These are phyloP conservation scores for Drosophila phalerata DNA, from an alignment of 2,888 invertebrate species.

Conservation along the genomic window DNA sequence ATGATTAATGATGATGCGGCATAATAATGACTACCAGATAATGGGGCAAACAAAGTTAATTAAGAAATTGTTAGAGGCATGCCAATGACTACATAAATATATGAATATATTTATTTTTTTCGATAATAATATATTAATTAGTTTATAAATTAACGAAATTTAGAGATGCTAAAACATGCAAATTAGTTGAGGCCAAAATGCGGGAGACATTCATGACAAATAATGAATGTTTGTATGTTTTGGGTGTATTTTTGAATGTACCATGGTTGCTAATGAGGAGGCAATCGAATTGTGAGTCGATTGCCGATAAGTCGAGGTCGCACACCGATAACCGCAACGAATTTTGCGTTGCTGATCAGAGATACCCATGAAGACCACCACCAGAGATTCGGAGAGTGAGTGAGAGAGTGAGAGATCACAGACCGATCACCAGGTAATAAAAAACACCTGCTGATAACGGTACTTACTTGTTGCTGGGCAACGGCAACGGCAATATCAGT, in stretches of 20 bases:
- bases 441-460: constrained; percentile 50
- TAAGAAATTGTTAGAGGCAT: constrained; percentile 66
- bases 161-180: constrained; percentile 46
- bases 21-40: constrained; percentile 43
- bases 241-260: not conserved
- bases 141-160: constrained; percentile 20
- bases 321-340: constrained; percentile 43
- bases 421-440: constrained; percentile 7
- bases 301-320: constrained; percentile 38
- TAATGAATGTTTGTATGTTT: not conserved
- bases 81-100: constrained; percentile 46
- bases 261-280: constrained; percentile 2
- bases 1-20: constrained; percentile 55
- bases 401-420: not conserved
- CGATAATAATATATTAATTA: constrained; percentile 22
- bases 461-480: constrained; percentile 76
- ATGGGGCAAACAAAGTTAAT: constrained; percentile 61
- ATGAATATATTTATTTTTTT: not conserved
- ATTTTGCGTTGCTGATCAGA: constrained; percentile 19
- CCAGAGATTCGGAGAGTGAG: constrained; percentile 11
- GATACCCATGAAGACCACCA: constrained; percentile 21
- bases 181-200: constrained; percentile 29
- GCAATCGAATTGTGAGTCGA: constrained; percentile 25
- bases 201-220: constrained; percentile 32
- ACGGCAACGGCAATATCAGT: constrained; percentile 8